These are phyloP conservation scores for Lanistes nyassanus DNA, from an alignment of 1,140 invertebrate species.

Conservation along the genomic window DNA sequence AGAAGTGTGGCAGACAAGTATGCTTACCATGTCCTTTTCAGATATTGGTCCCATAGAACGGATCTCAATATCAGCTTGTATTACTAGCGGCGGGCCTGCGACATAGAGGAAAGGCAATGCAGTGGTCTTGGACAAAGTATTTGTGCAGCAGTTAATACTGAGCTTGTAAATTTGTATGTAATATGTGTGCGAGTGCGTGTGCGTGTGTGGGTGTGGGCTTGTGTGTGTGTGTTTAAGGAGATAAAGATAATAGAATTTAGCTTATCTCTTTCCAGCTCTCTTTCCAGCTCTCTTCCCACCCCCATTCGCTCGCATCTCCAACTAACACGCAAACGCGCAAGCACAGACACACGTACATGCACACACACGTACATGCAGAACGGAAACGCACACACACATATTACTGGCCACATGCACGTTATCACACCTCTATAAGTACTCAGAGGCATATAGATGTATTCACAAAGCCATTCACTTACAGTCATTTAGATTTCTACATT, in stretches of 20 bases:
- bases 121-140: no score
- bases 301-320: not conserved
- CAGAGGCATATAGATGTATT: not conserved
- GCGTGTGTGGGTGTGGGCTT: no score
- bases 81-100: conserved; percentile 85
- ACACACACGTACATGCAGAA: conserved; percentile 16
- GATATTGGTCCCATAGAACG: conserved; percentile 95
- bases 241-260: no score
- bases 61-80: conserved; percentile 91
- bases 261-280: no score
- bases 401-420: conserved; percentile 1
- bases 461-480: not conserved
- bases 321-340: not conserved
- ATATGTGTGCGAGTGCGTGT: no score
- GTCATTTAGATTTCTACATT: no score
- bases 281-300: not conserved
- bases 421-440: not conserved
- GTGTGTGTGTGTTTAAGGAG: no score
- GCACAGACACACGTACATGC: not conserved
- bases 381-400: conserved; percentile 5
- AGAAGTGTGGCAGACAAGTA: not conserved
- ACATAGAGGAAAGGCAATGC: conserved; percentile 35
- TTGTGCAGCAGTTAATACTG: no score
- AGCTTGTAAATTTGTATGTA: no score
- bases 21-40: conserved; percentile 87